Evolutionary conservation across 2,113 vertebrate genomes (phyloP), one percentile per base, ranked within the genome.

Genomic region (Mesocricetus auratus): DNA sequence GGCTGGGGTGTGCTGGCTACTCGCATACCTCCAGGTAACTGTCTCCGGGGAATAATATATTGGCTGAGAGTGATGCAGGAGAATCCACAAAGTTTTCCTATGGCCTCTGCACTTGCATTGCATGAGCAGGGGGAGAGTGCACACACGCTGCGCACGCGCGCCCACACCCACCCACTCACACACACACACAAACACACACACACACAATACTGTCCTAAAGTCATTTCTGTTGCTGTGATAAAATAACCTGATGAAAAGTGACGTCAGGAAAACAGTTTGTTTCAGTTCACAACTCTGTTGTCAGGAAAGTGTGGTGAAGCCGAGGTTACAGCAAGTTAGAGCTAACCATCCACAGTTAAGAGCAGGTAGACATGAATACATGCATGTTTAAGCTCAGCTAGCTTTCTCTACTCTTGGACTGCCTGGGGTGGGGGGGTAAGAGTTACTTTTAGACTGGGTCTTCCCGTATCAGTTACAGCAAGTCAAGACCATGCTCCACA

Each of bases 81-180:
- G 26, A 47, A 47, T 45, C 62, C 31, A 47, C 1, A 2, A 42
- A 16, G 60, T 6, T 21, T 58, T 26, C 21, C 24, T 62, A 17
- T 62, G 81, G 58, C 24, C 24, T 66, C 29, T 86, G 60, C 58
- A 21, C 5, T 45, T 86, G 11, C 31, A 68, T 47, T 58, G 26
- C 74, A 77, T 47, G 42, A 31, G 42, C 24, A 83, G 29, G 56
- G 36, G 13, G 17, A 50, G 58, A 33, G 33, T 19, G 7, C 21
- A 7, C 11, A 16, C 1, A 9, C n/a, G n/a, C n/a, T n/a, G n/a
- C n/a, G n/a, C 31, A 33, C 45, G 2, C 9, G 13, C 24, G 22
- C 42, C 10, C 39, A 39, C 39, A 26, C 22, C 22, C 24, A 42
- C 45, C 31, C 42, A 31, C 74, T 31, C 45, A 50, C 45, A 16